phyloP scores from a whole-genome alignment of 1,140 invertebrate species.

The Nebria ingens region DNA sequence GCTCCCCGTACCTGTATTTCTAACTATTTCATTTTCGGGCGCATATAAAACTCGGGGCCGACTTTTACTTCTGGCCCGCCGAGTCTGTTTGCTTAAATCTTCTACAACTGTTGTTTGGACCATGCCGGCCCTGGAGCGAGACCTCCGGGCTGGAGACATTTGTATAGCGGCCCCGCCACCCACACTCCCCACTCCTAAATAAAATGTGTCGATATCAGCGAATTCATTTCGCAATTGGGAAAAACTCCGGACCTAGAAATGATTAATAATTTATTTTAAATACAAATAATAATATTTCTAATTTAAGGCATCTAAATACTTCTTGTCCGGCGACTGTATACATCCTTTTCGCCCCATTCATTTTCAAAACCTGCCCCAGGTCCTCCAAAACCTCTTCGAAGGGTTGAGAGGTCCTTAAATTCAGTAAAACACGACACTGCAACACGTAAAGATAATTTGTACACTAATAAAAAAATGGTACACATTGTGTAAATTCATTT shows the following conservation, averaged over 20 bases:
- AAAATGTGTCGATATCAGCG: slow-evolving; percentile 83
- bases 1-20: slow-evolving; percentile 48
- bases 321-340: slow-evolving; percentile 83
- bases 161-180: slow-evolving; percentile 34
- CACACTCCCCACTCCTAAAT: slow-evolving; percentile 54
- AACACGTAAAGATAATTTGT: slow-evolving; percentile 20
- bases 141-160: slow-evolving; percentile 53
- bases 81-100: slow-evolving; percentile 36
- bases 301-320: too few relatives aligned
- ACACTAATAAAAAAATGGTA: too few relatives aligned
- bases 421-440: slow-evolving; percentile 80
- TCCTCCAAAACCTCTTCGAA: slow-evolving; percentile 93
- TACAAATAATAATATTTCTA: background rate
- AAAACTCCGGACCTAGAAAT: slow-evolving; percentile 69
- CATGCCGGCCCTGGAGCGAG: slow-evolving; percentile 49
- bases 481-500: too few relatives aligned
- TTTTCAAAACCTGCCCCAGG: slow-evolving; percentile 82
- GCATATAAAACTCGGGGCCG: slow-evolving; percentile 66
- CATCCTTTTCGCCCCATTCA: slow-evolving; percentile 81
- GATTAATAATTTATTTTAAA: background rate
- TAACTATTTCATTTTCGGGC: slow-evolving; percentile 64
- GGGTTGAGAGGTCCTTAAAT: slow-evolving; percentile 81
- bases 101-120: slow-evolving; percentile 42
- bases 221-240: slow-evolving; percentile 86
- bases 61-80: slow-evolving; percentile 67